Evolutionary conservation across 2,888 invertebrate genomes (phyloP), one percentile per base, ranked within the genome.

Genomic region (Dioctria rufipes): DNA sequence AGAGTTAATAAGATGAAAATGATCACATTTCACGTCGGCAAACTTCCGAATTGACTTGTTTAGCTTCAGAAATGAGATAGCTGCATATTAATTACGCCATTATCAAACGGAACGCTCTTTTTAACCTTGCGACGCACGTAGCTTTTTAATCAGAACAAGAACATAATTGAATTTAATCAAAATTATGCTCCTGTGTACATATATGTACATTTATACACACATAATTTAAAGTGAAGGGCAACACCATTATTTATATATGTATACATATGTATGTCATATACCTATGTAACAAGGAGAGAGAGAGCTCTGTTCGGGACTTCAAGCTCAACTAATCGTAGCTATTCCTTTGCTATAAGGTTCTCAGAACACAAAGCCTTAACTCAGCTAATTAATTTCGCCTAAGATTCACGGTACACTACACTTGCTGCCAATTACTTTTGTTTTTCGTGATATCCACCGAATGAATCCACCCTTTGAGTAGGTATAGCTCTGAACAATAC

Each of bases 321-420:
- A 49, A 13, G 9, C 54, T 63, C 77, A 49, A 46, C 46, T 75
- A 75, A 75, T 75, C 73, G 42, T 40, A 42, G 73, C 63, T 9
- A 63, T 63, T 63, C 63, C n/a, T 5, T 63, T 63, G 11, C 3
- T 40, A 63, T 13, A 63, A 39, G 63, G 63, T 40, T 63, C 39
- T 37, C 39, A 25, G 63, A 63, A 49, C 63, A 9, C 5, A 51
- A 51, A 37, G 77, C 63, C 63, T 63, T 77, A 77, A 77, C 77
- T 77, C 63, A 39, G 63, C 77, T 77, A 77, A 77, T 77, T 77
- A 77, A 77, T 77, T 77, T 77, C 63, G 77, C 49, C 77, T 61
- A 63, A 46, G 77, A 63, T 77, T 77, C 77, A 77, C 77, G 77
- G 49, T 60, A 77, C 63, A 77, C 46, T 77, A 77, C 63, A 77